Evolutionary conservation across 92 coral and sea anemone species (phyloP).

Genomic region (Zoanthus gigantus): DNA sequence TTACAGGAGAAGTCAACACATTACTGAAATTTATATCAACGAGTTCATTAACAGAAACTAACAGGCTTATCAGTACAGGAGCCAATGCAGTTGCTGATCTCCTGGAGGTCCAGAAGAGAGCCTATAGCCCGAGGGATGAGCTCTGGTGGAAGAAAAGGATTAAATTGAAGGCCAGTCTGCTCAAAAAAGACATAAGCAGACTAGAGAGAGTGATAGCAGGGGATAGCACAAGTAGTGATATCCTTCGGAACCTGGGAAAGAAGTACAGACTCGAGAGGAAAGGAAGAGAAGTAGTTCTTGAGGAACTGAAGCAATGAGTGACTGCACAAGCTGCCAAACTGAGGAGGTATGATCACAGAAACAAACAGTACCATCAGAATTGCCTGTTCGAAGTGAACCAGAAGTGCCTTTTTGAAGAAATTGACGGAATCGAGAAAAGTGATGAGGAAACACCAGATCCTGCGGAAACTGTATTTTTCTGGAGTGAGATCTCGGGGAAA

Average conservation of each 20-base stretch:
- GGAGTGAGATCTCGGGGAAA: background rate
- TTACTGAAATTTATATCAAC: constrained; percentile 36
- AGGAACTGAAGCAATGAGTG: background rate
- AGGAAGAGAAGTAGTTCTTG: background rate
- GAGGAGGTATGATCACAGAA: background rate
- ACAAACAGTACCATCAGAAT: background rate
- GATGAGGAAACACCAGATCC: background rate
- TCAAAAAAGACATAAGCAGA: no score
- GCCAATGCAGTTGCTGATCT: constrained; percentile 45
- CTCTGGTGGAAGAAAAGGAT: background rate
- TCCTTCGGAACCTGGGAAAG: no score
- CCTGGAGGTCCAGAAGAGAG: constrained; percentile 27
- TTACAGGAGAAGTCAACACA: constrained; percentile 24
- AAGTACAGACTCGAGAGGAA: no score
- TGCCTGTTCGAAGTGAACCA: background rate
- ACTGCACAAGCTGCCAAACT: background rate
- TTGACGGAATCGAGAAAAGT: no score
- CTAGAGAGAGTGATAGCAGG: no score
- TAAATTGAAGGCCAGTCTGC: no score
- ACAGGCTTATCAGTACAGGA: constrained; percentile 36
- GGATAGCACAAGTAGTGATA: no score
- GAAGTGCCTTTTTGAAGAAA: background rate
- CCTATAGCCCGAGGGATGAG: constrained; percentile 19
- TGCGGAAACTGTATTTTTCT: background rate
- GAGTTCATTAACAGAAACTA: constrained; percentile 44